Base-by-base conservation (phyloP, 2,888 invertebrate species). In the Drosophila falleni region DNA sequence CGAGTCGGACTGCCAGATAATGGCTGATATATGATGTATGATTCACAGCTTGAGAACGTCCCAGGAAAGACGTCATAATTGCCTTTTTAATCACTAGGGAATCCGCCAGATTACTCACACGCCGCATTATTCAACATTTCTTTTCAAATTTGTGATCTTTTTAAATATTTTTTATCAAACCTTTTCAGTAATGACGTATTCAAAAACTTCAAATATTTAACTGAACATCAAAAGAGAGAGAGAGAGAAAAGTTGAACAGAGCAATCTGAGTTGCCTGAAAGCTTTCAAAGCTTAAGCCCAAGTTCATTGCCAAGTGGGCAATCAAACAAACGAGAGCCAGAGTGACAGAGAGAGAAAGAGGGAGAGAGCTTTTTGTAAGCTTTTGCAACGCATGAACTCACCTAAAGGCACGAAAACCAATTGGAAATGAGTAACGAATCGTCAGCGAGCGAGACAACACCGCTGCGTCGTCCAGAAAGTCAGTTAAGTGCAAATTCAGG, bases 361-460 rank as follows among this genome's bases (percentile, higher is more conserved):
- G 6, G 19, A 15, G 49, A 76, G 79, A 64, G 64, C 64, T 80
- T 69, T 73, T 46, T 16, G 42, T 19, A 71, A 73, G 76, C 76
- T 76, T 75, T 79, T 31, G 9, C 49, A 49, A 39, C 53, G 26
- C 46, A 53, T 37, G 11, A 61, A 71, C 29, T 59, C 54, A 73
- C 42, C 44, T 29, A 44, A 58, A 81, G 71, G 50, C 72, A 65
- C 49, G 31, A 23, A 46, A 59, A 50, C 29, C 6, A 44, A 42
- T 74, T 56, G n/a, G 54, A 62, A 91, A 92, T 92, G 93, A 93
- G 92, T 92, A 92, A 87, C 90, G 91, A 92, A 88, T 88, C 87
- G 78, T 83, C 91, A 72, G 87, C 90, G 81, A 91, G 90, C 81
- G 92, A 92, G 82, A 91, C 91, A 89, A 93, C 92, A 92, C 92